phyloP scores from a whole-genome alignment of 2,113 vertebrate genomes.

The Pedionomus torquatus region DNA sequence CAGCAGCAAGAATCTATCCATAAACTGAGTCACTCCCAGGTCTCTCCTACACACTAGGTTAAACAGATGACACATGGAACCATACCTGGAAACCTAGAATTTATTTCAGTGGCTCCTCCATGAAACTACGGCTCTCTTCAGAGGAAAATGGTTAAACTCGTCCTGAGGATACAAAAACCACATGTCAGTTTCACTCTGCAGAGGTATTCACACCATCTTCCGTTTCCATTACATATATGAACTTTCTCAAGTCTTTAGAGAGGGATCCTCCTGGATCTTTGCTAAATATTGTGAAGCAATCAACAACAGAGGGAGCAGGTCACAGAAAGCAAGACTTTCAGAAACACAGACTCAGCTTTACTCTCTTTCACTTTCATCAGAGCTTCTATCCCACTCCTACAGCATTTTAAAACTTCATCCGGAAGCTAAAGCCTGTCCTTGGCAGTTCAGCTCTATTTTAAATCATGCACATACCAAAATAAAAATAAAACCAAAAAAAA shows the following conservation, averaged over 20 bases:
- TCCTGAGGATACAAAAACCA: not conserved
- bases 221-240: not conserved
- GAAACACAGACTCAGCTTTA: not conserved
- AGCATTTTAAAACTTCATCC: not conserved
- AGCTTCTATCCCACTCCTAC: not conserved
- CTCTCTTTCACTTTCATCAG: not conserved
- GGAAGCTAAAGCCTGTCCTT: not conserved
- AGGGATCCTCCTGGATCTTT: not conserved
- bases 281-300: not conserved
- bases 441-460: not conserved
- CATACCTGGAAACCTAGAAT: not conserved
- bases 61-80: not conserved
- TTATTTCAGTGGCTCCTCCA: not conserved
- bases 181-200: not conserved
- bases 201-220: not conserved
- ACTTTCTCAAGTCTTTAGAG: not conserved
- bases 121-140: not conserved
- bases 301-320: not conserved
- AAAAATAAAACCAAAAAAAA: too few relatives aligned
- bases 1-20: not conserved
- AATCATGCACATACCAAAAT: not conserved
- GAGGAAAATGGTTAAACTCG: not conserved
- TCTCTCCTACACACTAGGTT: not conserved
- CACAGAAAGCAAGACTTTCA: not conserved
- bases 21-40: not conserved